A percentile compares a stretch with the other conserved stretches of the same genome.
phyloP scores from a whole-genome alignment of 2,797 vertebrate genomes.

The Taenioides sp. region DNA sequence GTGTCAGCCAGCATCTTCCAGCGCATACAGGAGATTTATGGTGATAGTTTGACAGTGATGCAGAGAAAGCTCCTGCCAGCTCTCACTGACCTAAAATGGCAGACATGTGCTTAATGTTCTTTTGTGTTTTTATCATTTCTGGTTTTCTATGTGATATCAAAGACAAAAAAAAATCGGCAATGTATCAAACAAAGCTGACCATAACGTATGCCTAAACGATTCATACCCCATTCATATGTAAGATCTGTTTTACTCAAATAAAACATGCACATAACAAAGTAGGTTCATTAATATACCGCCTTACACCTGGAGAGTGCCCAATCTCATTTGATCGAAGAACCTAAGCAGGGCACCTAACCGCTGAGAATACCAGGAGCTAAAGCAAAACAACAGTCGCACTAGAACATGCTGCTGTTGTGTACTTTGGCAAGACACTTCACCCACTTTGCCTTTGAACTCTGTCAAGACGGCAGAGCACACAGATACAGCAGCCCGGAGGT shows the following conservation, averaged over 20 bases:
- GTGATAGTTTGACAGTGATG: slow-evolving; percentile 42
- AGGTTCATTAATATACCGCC: background rate
- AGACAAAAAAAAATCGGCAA: slow-evolving; percentile 15
- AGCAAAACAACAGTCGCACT: background rate
- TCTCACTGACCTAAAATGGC: slow-evolving; percentile 23
- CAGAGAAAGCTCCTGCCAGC: slow-evolving; percentile 31
- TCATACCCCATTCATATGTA: background rate
- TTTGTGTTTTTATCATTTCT: slow-evolving; percentile 11
- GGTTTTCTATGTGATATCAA: slow-evolving; percentile 7
- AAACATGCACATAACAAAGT: background rate
- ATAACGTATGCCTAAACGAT: slow-evolving; percentile 23
- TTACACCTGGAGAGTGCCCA: background rate
- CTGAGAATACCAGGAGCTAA: background rate
- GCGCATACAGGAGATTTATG: slow-evolving; percentile 29
- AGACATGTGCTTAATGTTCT: slow-evolving; percentile 16
- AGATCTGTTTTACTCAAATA: background rate
- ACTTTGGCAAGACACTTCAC: background rate
- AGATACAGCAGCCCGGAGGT: too few relatives aligned
- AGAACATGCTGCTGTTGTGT: background rate
- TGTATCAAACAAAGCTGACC: slow-evolving; percentile 34
- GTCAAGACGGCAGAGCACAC: too few relatives aligned
- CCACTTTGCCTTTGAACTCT: background rate
- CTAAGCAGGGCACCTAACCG: background rate
- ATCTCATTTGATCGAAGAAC: background rate
- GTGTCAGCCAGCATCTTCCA: slow-evolving; percentile 47